A percentile compares a stretch with the other conserved stretches of the same genome.
phyloP scores from a whole-genome alignment of 1,140 invertebrate genomes.

The Pomacea maculata region DNA sequence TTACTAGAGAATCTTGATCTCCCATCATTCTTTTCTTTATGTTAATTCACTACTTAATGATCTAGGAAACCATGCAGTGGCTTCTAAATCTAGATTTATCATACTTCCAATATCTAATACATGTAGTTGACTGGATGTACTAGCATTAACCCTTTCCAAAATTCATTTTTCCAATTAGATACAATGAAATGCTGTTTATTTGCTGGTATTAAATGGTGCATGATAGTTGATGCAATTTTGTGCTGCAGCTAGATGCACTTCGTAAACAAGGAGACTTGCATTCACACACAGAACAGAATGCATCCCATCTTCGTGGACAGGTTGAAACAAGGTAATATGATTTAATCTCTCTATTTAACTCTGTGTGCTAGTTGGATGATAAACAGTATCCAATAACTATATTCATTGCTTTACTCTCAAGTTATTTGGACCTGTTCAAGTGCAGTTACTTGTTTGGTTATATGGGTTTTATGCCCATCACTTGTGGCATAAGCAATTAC shows the following conservation, averaged over 20 bases:
- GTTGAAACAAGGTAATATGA: slow-evolving; percentile 55
- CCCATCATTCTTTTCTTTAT: too few species aligned
- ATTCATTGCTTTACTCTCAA: background rate
- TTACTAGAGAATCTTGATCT: too few species aligned
- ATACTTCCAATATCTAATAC: background rate
- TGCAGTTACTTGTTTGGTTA: background rate
- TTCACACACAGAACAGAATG: slow-evolving; percentile 48
- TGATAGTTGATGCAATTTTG: background rate
- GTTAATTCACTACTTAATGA: too few species aligned
- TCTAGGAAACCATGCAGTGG: too few species aligned
- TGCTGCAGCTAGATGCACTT: slow-evolving; percentile 53
- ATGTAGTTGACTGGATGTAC: too few species aligned
- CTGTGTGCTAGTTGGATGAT: background rate
- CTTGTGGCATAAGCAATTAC: too few species aligned
- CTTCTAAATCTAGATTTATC: background rate
- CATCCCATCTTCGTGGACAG: slow-evolving; percentile 52
- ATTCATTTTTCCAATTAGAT: background rate
- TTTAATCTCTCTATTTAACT: background rate
- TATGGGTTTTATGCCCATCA: too few species aligned
- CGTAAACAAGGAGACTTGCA: slow-evolving; percentile 53
- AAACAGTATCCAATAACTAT: background rate
- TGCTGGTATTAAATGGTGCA: background rate
- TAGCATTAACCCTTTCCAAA: background rate
- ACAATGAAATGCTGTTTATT: background rate
- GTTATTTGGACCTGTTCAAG: background rate